A percentile compares a stretch with the other conserved stretches of the same genome.
Conservation (phyloP, 2,113 vertebrate genomes). For the Pongo pygmaeus region DNA sequence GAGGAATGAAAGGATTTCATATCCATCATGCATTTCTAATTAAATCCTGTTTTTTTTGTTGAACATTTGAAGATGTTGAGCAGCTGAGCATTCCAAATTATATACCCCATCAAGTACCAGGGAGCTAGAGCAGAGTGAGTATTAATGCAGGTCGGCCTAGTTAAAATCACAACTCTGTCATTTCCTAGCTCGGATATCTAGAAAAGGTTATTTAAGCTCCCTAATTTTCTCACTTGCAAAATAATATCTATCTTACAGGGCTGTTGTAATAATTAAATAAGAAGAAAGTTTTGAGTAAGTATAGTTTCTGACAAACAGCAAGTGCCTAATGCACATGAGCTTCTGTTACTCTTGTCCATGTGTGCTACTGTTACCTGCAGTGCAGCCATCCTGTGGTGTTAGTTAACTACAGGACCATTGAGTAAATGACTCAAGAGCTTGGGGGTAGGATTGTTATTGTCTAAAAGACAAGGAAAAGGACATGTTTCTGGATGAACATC, state of each 20-base stretch:
- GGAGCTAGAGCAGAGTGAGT: neutral
- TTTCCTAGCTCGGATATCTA: neutral
- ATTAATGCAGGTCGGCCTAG: neutral
- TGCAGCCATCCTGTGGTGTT: neutral
- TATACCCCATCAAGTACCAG: neutral
- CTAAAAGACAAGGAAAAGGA: neutral
- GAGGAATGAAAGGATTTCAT: neutral
- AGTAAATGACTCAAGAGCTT: neutral
- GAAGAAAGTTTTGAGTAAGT: neutral
- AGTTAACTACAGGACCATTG: neutral
- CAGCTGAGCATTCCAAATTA: neutral
- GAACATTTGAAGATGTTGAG: neutral
- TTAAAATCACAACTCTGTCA: neutral
- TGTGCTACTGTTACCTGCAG: neutral
- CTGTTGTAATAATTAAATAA: neutral
- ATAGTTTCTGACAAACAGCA: neutral
- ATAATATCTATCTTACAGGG: neutral
- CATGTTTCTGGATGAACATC: neutral
- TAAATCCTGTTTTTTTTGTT: neutral
- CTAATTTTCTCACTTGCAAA: neutral
- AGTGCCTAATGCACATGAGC: neutral
- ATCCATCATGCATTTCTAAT: neutral
- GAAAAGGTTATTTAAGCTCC: neutral
- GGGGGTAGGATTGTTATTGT: neutral
- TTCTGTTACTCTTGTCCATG: neutral